Evolutionary conservation across 2,888 invertebrate genomes (phyloP).

Genomic region (Orthonevra nobilis): DNA sequence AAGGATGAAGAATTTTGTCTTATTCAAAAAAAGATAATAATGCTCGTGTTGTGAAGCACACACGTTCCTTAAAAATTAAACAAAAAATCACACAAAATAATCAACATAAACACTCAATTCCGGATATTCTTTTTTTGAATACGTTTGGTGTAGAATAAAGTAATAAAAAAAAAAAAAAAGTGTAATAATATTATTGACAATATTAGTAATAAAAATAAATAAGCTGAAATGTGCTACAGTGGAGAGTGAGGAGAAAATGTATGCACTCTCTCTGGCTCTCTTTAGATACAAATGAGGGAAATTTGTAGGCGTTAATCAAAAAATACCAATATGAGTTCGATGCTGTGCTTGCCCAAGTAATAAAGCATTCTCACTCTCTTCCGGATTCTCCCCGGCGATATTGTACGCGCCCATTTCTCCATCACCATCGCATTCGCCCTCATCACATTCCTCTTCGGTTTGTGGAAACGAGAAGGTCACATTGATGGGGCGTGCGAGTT

Average conservation of each 20-base stretch:
- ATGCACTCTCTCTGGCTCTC: conserved; percentile 56
- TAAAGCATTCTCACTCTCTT: conserved; percentile 81
- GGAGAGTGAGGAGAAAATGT: conserved; percentile 52
- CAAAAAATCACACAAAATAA: conserved; percentile 23
- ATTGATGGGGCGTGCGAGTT: conserved; percentile 90
- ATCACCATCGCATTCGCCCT: conserved; percentile 79
- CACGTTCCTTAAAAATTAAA: no score
- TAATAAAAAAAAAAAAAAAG: conserved; percentile 27
- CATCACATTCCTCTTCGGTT: conserved; percentile 84
- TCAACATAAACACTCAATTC: conserved; percentile 34
- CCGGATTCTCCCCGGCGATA: conserved; percentile 78
- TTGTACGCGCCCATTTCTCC: conserved; percentile 77
- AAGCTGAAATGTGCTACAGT: conserved; percentile 71
- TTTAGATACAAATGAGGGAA: conserved; percentile 71
- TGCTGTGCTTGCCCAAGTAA: conserved; percentile 80
- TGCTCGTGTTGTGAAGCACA: conserved; percentile 11
- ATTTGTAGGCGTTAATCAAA: conserved; percentile 78
- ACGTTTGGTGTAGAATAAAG: conserved; percentile 4
- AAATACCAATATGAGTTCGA: conserved; percentile 80
- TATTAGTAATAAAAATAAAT: conserved; percentile 57
- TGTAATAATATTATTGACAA: conserved; percentile 39
- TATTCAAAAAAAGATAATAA: background rate
- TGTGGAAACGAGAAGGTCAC: conserved; percentile 94
- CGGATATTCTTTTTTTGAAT: background rate
- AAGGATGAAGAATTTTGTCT: conserved; percentile 11